Base-by-base conservation (phyloP, 2,797 vertebrate species). In the Danio choprae region DNA sequence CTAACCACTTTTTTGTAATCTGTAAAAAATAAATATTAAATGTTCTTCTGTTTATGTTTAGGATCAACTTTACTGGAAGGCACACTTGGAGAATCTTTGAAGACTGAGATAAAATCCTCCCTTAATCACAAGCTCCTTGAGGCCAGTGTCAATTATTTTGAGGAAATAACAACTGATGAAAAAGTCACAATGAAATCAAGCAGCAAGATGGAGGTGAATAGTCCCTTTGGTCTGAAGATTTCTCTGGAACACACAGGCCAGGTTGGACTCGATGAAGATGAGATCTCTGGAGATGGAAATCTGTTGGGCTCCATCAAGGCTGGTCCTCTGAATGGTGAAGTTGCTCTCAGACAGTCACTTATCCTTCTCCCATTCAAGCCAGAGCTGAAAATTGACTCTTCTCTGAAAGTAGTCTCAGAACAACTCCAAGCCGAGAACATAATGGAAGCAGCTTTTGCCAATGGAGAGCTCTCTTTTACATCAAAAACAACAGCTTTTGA, bases 111-210 rank as follows among this genome's bases (percentile, higher is more conserved):
- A 7, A 93, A 94, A 87, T 94, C 92, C 80, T 89, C 93, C 83
- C 86, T 98, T 56, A 84, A 69, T 44, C 97, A 99, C 88, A 94
- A 90, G 83, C 87, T 97, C 5, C 74, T 99, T 87, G 89, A 95
- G 81, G 95, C 94, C 80, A 93, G 67, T 69, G 60, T 97, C 79
- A 94, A 84, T 76, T 74, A 94, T 63, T 87, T 74, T 15, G 93
- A 95, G 13, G 90, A 93, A 58, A 87, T 78, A 88, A 79, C 88
- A 63, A 81, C 89, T n/a, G 85, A 76, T 5, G 89, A 93, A 60
- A 89, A 81, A 75, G 69, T 93, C 5, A 79, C 83, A 48, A 56
- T 94, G 13, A 87, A 81, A 89, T 91, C 92, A 63, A 90, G 74
- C 69, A 81, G 94, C 68, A 95, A 88, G 60, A 88, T 97, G 41